Percentiles rank a stretch among this genome's conserved stretches.
Conservation (phyloP, 64 coral and sea anemone species). For the Montipora cactus region DNA sequence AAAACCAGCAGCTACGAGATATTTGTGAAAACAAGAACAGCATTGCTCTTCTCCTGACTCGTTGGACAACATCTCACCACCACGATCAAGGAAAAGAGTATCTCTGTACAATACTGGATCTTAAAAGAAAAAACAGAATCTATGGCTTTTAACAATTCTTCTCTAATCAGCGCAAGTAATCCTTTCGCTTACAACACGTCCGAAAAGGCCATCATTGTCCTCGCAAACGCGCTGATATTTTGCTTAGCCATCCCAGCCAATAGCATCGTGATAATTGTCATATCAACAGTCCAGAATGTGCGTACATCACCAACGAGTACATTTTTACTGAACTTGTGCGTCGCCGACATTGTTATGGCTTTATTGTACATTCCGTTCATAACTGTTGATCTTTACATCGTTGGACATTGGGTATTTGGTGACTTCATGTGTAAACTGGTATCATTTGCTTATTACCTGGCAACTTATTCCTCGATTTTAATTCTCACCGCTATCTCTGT, state of each 20-base stretch:
- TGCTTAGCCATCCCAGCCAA: constrained; percentile 74
- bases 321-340: constrained; percentile 83
- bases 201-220: constrained; percentile 61
- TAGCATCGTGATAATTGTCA: constrained; percentile 73
- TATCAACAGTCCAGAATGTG: constrained; percentile 76
- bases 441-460: constrained; percentile 71
- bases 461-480: constrained; percentile 76
- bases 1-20: no score
- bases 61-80: no score
- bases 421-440: constrained; percentile 67
- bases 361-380: constrained; percentile 80
- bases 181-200: not conserved
- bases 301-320: constrained; percentile 78
- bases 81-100: no score
- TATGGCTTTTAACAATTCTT: constrained; percentile 31
- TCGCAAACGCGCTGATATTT: constrained; percentile 55
- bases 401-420: constrained; percentile 77
- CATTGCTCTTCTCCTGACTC: no score
- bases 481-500: constrained; percentile 77
- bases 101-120: no score
- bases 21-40: no score
- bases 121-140: not conserved
- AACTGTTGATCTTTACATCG: constrained; percentile 72
- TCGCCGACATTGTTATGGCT: constrained; percentile 83
- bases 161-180: not conserved